Conservation (phyloP, 2,113 vertebrate species). For the Diphyllodes magnificus region DNA sequence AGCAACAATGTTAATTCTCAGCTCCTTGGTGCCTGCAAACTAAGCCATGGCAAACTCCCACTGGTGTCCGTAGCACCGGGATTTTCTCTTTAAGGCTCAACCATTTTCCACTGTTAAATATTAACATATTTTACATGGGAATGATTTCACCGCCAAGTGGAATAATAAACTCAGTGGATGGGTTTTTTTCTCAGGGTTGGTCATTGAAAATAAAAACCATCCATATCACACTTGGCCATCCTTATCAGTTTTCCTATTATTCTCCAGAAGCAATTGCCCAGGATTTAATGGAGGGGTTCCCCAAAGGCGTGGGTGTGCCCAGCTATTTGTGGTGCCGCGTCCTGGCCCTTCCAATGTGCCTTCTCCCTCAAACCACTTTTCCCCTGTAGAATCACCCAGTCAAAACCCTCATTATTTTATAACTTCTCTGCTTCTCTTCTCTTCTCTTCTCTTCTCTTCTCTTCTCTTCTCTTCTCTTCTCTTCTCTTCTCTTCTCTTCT, state of each 20-base stretch:
- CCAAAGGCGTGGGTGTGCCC: neutral
- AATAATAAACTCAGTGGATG: neutral
- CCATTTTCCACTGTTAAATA: neutral
- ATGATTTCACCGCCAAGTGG: neutral
- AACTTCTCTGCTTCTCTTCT: conserved; percentile 16
- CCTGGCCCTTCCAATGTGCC: neutral
- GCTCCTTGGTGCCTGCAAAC: neutral
- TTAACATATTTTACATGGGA: neutral
- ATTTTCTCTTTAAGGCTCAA: neutral
- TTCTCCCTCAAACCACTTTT: neutral
- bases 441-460: too few relatives aligned
- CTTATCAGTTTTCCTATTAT: neutral
- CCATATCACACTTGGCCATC: neutral
- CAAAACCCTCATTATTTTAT: conserved; percentile 68
- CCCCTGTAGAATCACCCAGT: conserved; percentile 33
- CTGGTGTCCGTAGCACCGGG: too few relatives aligned
- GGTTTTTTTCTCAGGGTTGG: neutral
- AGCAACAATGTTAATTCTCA: neutral
- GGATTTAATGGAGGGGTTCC: rapidly evolving
- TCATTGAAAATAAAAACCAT: neutral
- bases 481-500: neutral
- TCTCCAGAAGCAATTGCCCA: neutral
- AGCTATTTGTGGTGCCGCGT: neutral
- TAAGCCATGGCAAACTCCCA: neutral
- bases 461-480: too few relatives aligned